phyloP scores from a whole-genome alignment of 2,888 invertebrate genomes.

The Caenorhabditis parvicauda region DNA sequence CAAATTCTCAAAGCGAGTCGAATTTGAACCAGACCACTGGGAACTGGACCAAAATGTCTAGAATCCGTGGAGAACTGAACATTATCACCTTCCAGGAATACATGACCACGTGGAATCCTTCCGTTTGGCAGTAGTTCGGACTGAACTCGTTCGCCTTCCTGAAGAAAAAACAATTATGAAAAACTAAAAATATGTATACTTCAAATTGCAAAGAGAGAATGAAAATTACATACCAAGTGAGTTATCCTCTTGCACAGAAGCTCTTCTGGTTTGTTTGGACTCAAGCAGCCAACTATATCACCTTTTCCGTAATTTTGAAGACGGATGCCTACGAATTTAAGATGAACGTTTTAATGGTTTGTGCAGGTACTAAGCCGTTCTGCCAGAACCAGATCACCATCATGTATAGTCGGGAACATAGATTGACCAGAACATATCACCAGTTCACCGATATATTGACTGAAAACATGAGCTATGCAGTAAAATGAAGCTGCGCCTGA shows the following conservation, averaged over 20 bases:
- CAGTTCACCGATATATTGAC: slow-evolving; percentile 41
- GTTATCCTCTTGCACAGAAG: slow-evolving; percentile 44
- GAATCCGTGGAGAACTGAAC: slow-evolving; percentile 45
- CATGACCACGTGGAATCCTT: slow-evolving; percentile 51
- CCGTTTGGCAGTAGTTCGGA: slow-evolving; percentile 26
- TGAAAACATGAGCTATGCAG: slow-evolving; percentile 34
- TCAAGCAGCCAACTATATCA: slow-evolving; percentile 52
- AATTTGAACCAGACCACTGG: slow-evolving; percentile 52
- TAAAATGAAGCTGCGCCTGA: slow-evolving; percentile 35
- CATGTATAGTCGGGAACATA: slow-evolving; percentile 55
- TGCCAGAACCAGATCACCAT: slow-evolving; percentile 55
- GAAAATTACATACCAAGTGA: slow-evolving; percentile 25
- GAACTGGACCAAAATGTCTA: slow-evolving; percentile 55
- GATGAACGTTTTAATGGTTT: not conserved
- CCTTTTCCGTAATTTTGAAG: slow-evolving; percentile 23
- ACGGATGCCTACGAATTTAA: slow-evolving; percentile 10
- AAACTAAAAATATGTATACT: not conserved
- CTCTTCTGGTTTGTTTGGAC: slow-evolving; percentile 44
- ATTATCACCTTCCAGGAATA: slow-evolving; percentile 55
- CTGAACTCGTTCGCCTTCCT: slow-evolving; percentile 30
- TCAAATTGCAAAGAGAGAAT: not conserved
- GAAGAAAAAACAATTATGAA: slow-evolving; percentile 4
- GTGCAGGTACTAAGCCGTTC: slow-evolving; percentile 37
- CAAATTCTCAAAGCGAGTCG: slow-evolving; percentile 48
- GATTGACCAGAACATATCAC: slow-evolving; percentile 51